Percentiles rank a stretch among this genome's conserved stretches.
phyloP scores from a whole-genome alignment of 2,888 invertebrate species.

The Cynaeus angustus region DNA sequence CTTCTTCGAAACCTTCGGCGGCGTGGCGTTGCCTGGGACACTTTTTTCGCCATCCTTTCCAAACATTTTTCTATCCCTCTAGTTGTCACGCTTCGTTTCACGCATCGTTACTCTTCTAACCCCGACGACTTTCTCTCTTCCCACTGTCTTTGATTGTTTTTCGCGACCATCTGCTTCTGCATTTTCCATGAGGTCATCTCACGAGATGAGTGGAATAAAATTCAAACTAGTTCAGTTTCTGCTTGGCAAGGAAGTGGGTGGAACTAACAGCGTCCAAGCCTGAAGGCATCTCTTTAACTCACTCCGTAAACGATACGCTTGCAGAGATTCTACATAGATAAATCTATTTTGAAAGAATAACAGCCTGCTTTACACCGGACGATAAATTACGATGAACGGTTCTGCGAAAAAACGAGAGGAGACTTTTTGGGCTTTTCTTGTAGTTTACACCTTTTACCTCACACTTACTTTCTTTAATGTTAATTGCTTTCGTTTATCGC shows the following conservation, averaged over 20 bases:
- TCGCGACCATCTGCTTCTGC: conserved; percentile 43
- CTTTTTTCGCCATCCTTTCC: neutral
- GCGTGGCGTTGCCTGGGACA: neutral
- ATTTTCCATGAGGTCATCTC: conserved; percentile 53
- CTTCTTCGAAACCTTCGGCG: conserved; percentile 15
- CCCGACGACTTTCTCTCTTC: neutral
- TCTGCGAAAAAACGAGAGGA: conserved; percentile 1
- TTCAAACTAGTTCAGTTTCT: conserved; percentile 59
- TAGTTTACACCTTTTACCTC: neutral
- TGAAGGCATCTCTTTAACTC: conserved; percentile 58
- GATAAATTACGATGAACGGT: conserved; percentile 41
- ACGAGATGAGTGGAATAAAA: conserved; percentile 55
- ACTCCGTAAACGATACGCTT: conserved; percentile 59
- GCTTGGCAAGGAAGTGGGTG: conserved; percentile 64
- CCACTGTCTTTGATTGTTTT: neutral
- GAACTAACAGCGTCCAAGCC: conserved; percentile 62
- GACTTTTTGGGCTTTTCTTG: neutral
- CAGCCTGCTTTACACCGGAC: conserved; percentile 33
- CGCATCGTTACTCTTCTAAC: neutral
- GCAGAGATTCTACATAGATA: conserved; percentile 56
- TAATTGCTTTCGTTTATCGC: no score
- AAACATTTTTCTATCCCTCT: neutral
- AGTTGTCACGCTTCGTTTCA: conserved; percentile 1
- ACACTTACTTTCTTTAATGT: no score
- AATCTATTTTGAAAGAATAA: conserved; percentile 42